Base-by-base conservation (phyloP, 2,113 vertebrate genomes). In the Austrofundulus limnaeus region DNA sequence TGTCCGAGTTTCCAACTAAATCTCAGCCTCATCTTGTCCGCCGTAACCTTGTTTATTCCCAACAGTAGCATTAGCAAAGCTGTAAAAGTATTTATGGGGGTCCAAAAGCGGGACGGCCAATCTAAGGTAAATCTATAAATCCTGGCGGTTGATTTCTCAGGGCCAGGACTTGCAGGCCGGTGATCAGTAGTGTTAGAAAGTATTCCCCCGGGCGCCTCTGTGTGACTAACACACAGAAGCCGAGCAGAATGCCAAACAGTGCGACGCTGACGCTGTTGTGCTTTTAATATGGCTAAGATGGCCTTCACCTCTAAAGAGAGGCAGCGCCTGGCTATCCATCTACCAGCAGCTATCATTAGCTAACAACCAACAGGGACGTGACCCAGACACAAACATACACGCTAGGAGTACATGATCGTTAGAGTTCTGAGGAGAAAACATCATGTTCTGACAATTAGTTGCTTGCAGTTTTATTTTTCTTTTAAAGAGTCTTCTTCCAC, bases 41-140 rank as follows among this genome's bases (percentile, higher is more conserved):
- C 75, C 41, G 81, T 89, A 91, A 91, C 92, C 91, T 92, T 92
- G 91, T 90, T 89, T 90, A 92, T 91, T 92, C 92, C 92, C 90
- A 73, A 82, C 77, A 82, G 91, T 90, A 77, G 82, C 88, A 91
- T 92, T 92, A 92, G 87, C 84, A 84, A 82, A 87, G 89, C 83
- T 83, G 90, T 89, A 89, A 89, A 90, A 88, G 87, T 92, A 92
- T 92, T 93, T 92, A 93, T 91, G 89, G 84, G 60, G 77, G 88
- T 87, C 79, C 83, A 87, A 90, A 89, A 85, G 81, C 70, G 80
- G 88, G 78, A 73, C 82, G 87, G 85, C 85, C 90, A 85, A 91
- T 90, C 87, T 87, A 87, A 92, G 87, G 86, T 81, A 89, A 90
- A 93, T 93, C 88, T 92, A 91, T 93, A 91, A 92, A 90, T 90